phyloP scores from a whole-genome alignment of 2,797 vertebrate genomes.

The Chelmon rostratus region DNA sequence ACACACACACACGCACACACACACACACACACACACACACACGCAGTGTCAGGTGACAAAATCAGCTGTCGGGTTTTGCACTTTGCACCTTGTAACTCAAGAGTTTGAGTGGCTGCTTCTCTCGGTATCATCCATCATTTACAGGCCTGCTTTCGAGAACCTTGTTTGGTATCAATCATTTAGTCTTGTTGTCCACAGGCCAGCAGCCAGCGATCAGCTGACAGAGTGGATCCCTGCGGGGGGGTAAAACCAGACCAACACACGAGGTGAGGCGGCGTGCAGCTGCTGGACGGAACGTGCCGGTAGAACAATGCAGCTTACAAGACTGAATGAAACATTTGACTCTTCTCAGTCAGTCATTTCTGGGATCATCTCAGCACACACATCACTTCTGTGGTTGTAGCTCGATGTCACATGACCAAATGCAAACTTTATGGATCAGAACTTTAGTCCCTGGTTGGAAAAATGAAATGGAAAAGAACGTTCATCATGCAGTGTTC shows the following conservation, averaged over 20 bases:
- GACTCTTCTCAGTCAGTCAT: no score
- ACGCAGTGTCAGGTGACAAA: constrained; percentile 58
- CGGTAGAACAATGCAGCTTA: no score
- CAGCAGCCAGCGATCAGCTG: constrained; percentile 1
- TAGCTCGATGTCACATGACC: no score
- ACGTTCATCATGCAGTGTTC: no score
- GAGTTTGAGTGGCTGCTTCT: constrained; percentile 14
- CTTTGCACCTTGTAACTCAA: constrained; percentile 71
- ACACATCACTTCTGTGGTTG: no score
- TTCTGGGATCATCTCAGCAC: no score
- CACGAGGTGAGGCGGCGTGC: neutral
- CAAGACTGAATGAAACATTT: no score
- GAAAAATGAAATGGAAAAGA: no score
- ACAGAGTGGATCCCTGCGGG: neutral
- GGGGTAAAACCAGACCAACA: neutral
- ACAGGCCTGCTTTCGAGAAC: constrained; percentile 60
- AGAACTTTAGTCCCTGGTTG: no score
- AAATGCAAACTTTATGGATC: no score
- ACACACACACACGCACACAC: constrained; percentile 22
- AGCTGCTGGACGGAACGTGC: constrained; percentile 1
- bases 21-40: constrained; percentile 15
- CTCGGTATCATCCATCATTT: constrained; percentile 69
- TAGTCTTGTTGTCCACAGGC: constrained; percentile 35
- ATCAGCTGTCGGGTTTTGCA: constrained; percentile 59
- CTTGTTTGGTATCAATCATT: constrained; percentile 78